These are phyloP conservation scores for Mongoloraphidia duomilia DNA, from an alignment of 2,888 invertebrate genomes.

Conservation along the genomic window DNA sequence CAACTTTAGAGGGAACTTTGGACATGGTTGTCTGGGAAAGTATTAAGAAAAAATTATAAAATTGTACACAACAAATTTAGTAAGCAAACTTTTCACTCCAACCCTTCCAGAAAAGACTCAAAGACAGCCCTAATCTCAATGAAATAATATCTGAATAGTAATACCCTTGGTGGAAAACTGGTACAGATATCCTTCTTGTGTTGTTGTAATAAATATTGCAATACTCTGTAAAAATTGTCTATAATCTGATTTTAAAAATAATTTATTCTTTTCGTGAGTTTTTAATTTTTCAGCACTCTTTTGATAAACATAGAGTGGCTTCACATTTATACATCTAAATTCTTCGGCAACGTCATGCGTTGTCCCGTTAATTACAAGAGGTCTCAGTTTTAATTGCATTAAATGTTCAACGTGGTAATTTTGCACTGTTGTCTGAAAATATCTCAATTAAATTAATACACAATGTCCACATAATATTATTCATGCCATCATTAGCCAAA, in stretches of 20 bases:
- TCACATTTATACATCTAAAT: conserved; percentile 35
- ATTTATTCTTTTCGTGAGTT: conserved; percentile 19
- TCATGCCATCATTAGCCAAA: too few species aligned
- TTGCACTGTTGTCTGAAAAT: conserved; percentile 21
- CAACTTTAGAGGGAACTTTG: too few species aligned
- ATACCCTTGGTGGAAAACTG: conserved; percentile 40
- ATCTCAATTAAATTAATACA: too few species aligned
- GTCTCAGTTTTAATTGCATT: conserved; percentile 32
- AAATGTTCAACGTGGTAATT: conserved; percentile 32
- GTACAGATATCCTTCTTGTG: conserved; percentile 58
- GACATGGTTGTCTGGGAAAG: too few species aligned
- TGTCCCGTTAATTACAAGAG: conserved; percentile 26
- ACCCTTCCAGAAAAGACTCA: background rate
- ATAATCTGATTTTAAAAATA: conserved; percentile 36
- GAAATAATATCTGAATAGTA: background rate
- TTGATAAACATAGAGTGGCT: conserved; percentile 30
- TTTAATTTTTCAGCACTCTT: conserved; percentile 17
- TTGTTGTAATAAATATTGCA: conserved; percentile 45
- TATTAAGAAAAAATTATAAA: too few species aligned
- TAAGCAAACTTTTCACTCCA: too few species aligned
- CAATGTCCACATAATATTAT: too few species aligned
- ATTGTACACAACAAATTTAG: too few species aligned
- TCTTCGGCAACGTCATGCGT: conserved; percentile 31
- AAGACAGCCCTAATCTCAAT: background rate
- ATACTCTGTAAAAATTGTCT: conserved; percentile 42